A percentile compares a stretch with the other conserved stretches of the same genome.
These are phyloP conservation scores for Drosophila nigrodunni DNA, from an alignment of 1,140 invertebrate genomes.

Conservation along the genomic window DNA sequence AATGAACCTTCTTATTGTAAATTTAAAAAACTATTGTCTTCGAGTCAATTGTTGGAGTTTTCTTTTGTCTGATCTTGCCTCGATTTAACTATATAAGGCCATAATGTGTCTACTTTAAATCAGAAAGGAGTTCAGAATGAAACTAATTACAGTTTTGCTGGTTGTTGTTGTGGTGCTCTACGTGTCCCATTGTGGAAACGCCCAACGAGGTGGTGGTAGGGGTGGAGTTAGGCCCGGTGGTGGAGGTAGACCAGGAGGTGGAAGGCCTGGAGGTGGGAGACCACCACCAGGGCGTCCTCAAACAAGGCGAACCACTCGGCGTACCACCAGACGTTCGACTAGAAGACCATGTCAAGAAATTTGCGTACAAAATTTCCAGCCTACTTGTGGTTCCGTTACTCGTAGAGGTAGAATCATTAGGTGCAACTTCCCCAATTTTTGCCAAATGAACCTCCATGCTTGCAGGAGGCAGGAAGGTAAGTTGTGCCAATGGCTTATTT, in stretches of 20 bases:
- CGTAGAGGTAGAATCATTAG: neutral
- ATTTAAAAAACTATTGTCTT: no score
- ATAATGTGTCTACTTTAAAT: neutral
- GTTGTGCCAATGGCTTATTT: no score
- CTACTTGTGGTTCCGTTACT: neutral
- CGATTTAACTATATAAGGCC: neutral
- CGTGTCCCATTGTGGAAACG: neutral
- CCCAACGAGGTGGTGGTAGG: neutral
- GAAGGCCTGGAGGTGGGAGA: no score
- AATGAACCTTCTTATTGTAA: no score
- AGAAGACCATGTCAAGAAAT: neutral
- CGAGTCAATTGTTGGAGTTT: neutral
- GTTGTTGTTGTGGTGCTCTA: neutral
- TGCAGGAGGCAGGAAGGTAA: neutral
- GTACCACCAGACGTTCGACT: no score
- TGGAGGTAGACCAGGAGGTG: no score
- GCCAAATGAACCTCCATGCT: neutral
- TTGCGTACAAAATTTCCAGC: neutral
- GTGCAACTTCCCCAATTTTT: constrained; percentile 4
- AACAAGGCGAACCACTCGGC: no score
- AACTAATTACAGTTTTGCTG: constrained; percentile 7
- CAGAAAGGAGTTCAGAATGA: neutral
- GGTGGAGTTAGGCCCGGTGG: neutral
- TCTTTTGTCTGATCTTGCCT: neutral
- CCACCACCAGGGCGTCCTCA: no score